Conservation (phyloP, 1,140 invertebrate genomes). For the Dendroctonus valens region DNA sequence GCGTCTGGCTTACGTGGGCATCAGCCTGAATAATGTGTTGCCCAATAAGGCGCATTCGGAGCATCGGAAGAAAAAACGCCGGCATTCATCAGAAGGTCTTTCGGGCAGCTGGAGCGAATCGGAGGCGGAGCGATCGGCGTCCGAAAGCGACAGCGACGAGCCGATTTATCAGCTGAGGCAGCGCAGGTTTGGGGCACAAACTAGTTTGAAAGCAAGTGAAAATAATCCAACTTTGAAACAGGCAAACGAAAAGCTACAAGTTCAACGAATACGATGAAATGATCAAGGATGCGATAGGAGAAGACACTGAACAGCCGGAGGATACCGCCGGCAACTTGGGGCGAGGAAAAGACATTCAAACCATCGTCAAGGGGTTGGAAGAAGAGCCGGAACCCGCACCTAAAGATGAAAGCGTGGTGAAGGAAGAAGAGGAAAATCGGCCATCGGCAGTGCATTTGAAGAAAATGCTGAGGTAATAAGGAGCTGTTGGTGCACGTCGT, state of each 20-base stretch:
- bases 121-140: slow-evolving; percentile 48
- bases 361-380: slow-evolving; percentile 80
- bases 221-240: not conserved
- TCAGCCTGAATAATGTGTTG: slow-evolving; percentile 74
- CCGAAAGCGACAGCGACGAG: slow-evolving; percentile 55
- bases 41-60: slow-evolving; percentile 47
- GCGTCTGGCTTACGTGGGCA: slow-evolving; percentile 71
- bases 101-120: slow-evolving; percentile 38
- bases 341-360: slow-evolving; percentile 85
- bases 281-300: slow-evolving; percentile 88
- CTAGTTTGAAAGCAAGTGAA: not conserved
- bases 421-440: slow-evolving; percentile 33
- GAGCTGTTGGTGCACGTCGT: no score
- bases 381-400: slow-evolving; percentile 55
- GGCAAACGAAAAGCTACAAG: slow-evolving; percentile 75
- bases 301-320: slow-evolving; percentile 29
- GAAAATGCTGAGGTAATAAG: slow-evolving; percentile 25
- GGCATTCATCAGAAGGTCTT: slow-evolving; percentile 41
- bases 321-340: slow-evolving; percentile 51
- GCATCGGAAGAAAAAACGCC: slow-evolving; percentile 44
- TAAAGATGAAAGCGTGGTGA: slow-evolving; percentile 50
- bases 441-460: slow-evolving; percentile 15
- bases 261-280: slow-evolving; percentile 93
- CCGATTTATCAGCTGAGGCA: slow-evolving; percentile 80
- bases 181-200: slow-evolving; percentile 48